phyloP scores from a whole-genome alignment of 2,113 vertebrate species.

The Arizona elegans region DNA sequence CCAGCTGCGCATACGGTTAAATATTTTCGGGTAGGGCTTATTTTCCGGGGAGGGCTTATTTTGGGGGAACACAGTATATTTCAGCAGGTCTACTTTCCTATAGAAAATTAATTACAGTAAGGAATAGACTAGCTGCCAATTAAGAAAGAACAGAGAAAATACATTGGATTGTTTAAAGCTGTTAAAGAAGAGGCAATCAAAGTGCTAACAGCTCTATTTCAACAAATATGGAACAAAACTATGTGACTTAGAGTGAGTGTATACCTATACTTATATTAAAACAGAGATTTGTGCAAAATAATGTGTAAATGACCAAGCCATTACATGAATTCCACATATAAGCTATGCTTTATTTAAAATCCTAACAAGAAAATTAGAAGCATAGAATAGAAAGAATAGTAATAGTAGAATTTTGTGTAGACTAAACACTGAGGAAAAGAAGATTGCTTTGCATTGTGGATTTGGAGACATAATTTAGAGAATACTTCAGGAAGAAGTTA shows the following conservation, averaged over 20 bases:
- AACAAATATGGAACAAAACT: not conserved
- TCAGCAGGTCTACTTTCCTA: not conserved
- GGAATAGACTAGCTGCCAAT: not conserved
- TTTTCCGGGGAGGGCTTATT: too few relatives aligned
- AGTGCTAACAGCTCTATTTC: not conserved
- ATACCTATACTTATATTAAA: not conserved
- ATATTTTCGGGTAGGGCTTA: too few relatives aligned
- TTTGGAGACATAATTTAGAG: not conserved
- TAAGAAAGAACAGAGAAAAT: not conserved
- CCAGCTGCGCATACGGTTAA: accelerated
- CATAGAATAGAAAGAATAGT: not conserved
- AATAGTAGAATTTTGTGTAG: not conserved
- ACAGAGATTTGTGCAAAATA: not conserved
- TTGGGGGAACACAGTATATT: not conserved
- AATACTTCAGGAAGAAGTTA: not conserved
- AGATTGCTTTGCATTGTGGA: not conserved
- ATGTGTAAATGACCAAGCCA: not conserved
- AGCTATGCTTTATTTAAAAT: not conserved
- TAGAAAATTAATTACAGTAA: not conserved
- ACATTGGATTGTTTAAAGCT: not conserved
- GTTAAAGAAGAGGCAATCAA: not conserved
- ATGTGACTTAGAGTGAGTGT: not conserved
- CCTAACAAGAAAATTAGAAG: not conserved
- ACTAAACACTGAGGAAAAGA: not conserved
- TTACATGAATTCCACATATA: not conserved